Conservation (phyloP, 2,888 invertebrate species). For the Argyresthia albistria region DNA sequence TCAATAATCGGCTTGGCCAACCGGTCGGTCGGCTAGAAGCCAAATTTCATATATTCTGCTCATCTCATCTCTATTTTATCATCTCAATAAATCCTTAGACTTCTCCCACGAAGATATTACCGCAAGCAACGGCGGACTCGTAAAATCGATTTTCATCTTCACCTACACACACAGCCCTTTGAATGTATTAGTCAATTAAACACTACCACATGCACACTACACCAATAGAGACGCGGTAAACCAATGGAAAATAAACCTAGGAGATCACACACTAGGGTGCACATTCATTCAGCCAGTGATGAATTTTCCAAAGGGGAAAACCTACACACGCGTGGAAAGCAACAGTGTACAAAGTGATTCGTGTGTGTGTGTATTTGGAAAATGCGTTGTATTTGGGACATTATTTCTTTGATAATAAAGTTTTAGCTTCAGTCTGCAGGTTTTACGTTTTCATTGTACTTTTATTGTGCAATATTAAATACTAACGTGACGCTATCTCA, state of each 20-base stretch:
- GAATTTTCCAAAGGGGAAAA: neutral
- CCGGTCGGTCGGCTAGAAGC: too few relatives aligned
- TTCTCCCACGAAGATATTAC: constrained; percentile 16
- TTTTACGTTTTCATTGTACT: too few relatives aligned
- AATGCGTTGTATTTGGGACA: too few relatives aligned
- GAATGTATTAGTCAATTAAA: constrained; percentile 43
- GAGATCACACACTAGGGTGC: neutral
- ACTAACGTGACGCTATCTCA: too few relatives aligned
- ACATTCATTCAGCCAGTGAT: constrained; percentile 2
- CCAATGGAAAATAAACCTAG: too few relatives aligned
- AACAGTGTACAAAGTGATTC: constrained; percentile 10
- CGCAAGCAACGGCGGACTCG: constrained; percentile 20
- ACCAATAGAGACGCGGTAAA: neutral
- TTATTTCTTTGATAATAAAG: too few relatives aligned
- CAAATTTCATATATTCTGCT: too few relatives aligned
- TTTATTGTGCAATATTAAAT: too few relatives aligned
- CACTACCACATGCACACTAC: constrained; percentile 31
- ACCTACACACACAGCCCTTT: neutral
- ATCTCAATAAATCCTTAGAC: too few relatives aligned
- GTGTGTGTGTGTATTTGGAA: constrained; percentile 10
- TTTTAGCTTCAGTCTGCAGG: too few relatives aligned
- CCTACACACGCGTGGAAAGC: constrained; percentile 1
- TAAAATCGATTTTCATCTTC: constrained; percentile 37
- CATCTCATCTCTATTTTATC: too few relatives aligned
- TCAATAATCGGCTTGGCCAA: too few relatives aligned